phyloP scores from a whole-genome alignment of 1,140 invertebrate species.

The Ruditapes philippinarum region DNA sequence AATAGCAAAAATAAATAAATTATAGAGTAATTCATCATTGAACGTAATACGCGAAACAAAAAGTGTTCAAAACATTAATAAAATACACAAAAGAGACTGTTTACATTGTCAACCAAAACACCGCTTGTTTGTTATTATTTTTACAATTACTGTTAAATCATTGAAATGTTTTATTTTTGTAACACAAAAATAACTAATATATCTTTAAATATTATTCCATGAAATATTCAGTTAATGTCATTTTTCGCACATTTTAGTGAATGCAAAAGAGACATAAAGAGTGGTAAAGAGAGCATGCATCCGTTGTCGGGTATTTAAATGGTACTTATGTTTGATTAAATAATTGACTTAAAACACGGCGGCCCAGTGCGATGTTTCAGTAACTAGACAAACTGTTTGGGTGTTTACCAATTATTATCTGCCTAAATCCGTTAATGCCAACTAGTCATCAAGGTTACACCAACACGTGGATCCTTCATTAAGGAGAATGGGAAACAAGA shows the following conservation, averaged over 20 bases:
- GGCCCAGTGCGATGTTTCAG: background rate
- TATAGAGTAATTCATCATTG: background rate
- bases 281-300: background rate
- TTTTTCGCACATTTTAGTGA: background rate
- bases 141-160: no score
- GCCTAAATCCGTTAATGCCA: background rate
- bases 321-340: slow-evolving; percentile 9
- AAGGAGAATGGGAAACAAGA: background rate
- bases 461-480: background rate
- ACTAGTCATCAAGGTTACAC: background rate
- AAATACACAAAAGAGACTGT: no score
- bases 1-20: background rate
- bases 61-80: no score
- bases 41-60: no score
- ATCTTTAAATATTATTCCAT: background rate
- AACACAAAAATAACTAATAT: no score
- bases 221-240: background rate
- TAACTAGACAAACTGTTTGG: slow-evolving; percentile 10
- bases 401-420: background rate
- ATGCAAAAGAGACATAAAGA: background rate
- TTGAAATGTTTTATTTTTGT: no score
- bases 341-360: background rate
- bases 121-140: no score
- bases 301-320: background rate
- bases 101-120: no score